These are phyloP conservation scores for Apolygus lucorum DNA, from an alignment of 1,140 invertebrate genomes.

Conservation along the genomic window DNA sequence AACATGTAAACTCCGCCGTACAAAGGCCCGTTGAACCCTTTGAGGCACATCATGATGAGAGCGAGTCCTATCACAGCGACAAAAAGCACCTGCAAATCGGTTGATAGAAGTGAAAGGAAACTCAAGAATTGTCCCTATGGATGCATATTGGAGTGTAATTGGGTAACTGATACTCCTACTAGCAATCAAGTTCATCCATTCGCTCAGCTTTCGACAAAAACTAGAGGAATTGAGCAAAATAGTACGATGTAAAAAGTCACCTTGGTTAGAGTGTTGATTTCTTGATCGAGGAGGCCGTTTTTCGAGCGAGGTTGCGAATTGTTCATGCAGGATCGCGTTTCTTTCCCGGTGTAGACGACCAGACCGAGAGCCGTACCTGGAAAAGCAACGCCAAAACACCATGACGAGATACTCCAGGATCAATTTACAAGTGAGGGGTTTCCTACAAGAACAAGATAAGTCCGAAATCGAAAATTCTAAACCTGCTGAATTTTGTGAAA, in stretches of 20 bases:
- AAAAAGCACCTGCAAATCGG: slow-evolving; percentile 57
- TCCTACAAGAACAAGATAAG: no score
- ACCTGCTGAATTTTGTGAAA: no score
- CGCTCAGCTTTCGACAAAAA: background rate
- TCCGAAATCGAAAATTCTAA: no score
- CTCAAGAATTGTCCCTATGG: no score
- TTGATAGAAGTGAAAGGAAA: no score
- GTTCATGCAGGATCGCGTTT: slow-evolving; percentile 97
- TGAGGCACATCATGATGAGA: slow-evolving; percentile 89
- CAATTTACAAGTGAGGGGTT: no score
- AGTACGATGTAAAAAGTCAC: slow-evolving; percentile 30
- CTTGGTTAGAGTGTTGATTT: slow-evolving; percentile 93
- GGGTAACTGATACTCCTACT: no score
- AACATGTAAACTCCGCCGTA: slow-evolving; percentile 38
- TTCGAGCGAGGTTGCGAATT: slow-evolving; percentile 91
- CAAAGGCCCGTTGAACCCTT: slow-evolving; percentile 94
- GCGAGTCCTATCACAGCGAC: slow-evolving; percentile 82
- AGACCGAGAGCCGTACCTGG: slow-evolving; percentile 89
- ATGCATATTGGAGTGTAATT: no score
- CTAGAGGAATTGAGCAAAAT: background rate
- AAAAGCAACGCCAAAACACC: no score
- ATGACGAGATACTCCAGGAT: no score
- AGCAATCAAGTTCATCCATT: no score
- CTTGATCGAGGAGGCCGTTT: slow-evolving; percentile 87
- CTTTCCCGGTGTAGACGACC: slow-evolving; percentile 93